A percentile compares a stretch with the other conserved stretches of the same genome.
These are phyloP conservation scores for Scylla paramamosain DNA, from an alignment of 1,140 invertebrate species.

Conservation along the genomic window DNA sequence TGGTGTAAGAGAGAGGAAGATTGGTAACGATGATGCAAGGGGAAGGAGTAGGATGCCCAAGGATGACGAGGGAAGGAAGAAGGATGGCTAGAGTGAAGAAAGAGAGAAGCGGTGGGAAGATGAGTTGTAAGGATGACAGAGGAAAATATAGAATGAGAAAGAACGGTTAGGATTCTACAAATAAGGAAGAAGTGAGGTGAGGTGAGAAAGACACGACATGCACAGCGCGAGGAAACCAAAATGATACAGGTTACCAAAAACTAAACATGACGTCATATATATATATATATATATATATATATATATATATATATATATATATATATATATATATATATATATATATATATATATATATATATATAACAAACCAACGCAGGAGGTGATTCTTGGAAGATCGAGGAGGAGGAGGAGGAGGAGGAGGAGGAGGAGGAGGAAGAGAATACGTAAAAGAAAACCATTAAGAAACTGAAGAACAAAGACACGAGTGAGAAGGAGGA, in stretches of 20 bases:
- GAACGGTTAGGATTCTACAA: neutral
- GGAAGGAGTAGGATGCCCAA: too few relatives aligned
- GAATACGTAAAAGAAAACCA: neutral
- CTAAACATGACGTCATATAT: too few relatives aligned
- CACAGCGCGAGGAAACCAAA: neutral
- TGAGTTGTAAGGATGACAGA: neutral
- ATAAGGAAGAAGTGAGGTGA: neutral
- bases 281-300: too few relatives aligned
- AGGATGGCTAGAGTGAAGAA: too few relatives aligned
- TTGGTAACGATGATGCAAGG: neutral
- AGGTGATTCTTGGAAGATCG: too few relatives aligned
- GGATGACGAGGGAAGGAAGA: too few relatives aligned
- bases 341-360: too few relatives aligned
- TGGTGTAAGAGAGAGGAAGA: neutral
- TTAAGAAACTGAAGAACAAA: neutral
- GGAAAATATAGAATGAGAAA: neutral
- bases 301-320: too few relatives aligned
- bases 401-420: too few relatives aligned
- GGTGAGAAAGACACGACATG: neutral
- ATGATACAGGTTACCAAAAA: neutral
- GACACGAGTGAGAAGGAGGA: neutral
- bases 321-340: too few relatives aligned
- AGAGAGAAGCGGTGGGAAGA: neutral
- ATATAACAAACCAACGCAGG: too few relatives aligned
- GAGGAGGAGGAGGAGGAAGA: neutral